A percentile compares a stretch with the other conserved stretches of the same genome.
phyloP scores from a whole-genome alignment of 2,113 vertebrate genomes.

The Anser brachyrhynchus region DNA sequence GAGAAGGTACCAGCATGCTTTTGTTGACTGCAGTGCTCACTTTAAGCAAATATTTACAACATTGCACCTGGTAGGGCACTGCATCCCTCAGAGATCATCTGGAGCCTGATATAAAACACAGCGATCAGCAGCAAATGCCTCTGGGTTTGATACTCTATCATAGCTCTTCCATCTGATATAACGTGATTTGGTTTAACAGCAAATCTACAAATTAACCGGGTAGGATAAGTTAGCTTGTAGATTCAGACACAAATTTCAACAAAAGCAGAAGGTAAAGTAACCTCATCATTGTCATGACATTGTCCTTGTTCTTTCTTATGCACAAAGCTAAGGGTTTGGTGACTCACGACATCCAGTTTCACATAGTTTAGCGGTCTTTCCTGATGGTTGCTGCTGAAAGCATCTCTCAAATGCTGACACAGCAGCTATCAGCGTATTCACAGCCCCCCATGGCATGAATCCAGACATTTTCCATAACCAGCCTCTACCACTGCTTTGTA shows the following conservation, averaged over 20 bases:
- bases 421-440: background rate
- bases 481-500: background rate
- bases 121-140: background rate
- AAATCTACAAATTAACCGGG: background rate
- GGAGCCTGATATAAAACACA: background rate
- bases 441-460: background rate
- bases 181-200: background rate
- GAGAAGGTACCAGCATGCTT: background rate
- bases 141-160: background rate
- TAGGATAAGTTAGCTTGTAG: background rate
- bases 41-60: background rate
- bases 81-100: background rate
- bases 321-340: background rate
- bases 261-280: background rate
- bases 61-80: background rate
- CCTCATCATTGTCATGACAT: background rate
- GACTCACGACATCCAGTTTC: background rate
- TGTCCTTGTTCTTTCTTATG: background rate
- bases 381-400: background rate
- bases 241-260: background rate
- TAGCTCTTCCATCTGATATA: background rate
- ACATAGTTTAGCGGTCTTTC: background rate
- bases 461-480: background rate
- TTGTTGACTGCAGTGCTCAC: background rate
- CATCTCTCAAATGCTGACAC: background rate